These are phyloP conservation scores for Smutsia gigantea DNA, from an alignment of 2,797 vertebrate species.

Conservation along the genomic window DNA sequence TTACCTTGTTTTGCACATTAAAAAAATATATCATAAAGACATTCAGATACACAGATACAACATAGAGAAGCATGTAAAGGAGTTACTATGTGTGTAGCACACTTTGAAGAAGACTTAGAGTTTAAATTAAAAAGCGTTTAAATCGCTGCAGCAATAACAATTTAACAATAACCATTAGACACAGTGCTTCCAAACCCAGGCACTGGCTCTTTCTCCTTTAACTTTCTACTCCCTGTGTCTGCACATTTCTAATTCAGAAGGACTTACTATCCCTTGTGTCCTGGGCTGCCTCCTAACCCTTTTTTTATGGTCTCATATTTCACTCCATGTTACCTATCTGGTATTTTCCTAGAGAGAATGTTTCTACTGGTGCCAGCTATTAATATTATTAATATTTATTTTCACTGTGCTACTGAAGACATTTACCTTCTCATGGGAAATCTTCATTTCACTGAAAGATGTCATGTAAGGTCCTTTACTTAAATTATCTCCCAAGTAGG, in stretches of 20 bases:
- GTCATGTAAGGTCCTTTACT: constrained; percentile 8
- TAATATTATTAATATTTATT: constrained; percentile 68
- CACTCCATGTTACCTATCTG: constrained; percentile 1
- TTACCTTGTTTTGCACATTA: neutral
- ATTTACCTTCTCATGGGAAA: constrained; percentile 59
- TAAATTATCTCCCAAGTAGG: constrained; percentile 9
- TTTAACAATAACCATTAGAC: neutral
- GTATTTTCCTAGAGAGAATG: constrained; percentile 48
- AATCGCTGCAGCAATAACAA: neutral
- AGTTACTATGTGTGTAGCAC: neutral
- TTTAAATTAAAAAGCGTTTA: constrained; percentile 4
- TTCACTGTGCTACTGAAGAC: constrained; percentile 48
- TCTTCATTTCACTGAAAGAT: constrained; percentile 64
- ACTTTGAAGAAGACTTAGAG: neutral
- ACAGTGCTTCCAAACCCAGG: neutral
- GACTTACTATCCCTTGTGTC: neutral
- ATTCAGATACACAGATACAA: neutral
- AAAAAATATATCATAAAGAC: neutral
- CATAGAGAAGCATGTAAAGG: neutral
- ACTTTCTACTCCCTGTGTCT: neutral
- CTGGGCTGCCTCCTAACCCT: neutral
- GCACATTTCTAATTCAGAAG: neutral
- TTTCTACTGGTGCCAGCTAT: constrained; percentile 38
- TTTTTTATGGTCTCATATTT: constrained; percentile 45
- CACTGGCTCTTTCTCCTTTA: neutral